phyloP scores from a whole-genome alignment of 2,113 vertebrate species.

The Lasiurus borealis region DNA sequence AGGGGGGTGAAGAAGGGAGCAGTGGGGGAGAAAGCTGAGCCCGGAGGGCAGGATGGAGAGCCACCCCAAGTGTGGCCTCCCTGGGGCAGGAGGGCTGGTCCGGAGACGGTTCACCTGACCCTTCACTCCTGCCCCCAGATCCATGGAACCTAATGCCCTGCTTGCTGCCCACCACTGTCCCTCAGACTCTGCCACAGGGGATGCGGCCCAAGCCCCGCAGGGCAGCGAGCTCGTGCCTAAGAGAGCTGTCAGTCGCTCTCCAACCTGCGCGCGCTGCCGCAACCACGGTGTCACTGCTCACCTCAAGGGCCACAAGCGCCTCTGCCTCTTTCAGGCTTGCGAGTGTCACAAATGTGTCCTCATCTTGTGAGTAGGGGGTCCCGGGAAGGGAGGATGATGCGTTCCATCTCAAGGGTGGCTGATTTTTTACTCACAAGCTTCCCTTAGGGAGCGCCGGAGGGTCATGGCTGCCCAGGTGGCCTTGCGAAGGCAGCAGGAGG shows the following conservation, averaged over 20 bases:
- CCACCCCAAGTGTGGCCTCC: not conserved
- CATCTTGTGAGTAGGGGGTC: conserved; percentile 79
- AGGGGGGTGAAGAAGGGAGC: no score
- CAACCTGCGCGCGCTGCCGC: conserved; percentile 84
- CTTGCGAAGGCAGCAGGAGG: conserved; percentile 82
- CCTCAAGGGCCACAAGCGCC: conserved; percentile 85
- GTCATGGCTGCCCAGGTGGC: conserved; percentile 85
- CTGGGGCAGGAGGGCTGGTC: not conserved
- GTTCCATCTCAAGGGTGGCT: not conserved
- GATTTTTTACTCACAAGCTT: not conserved
- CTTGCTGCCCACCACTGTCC: conserved; percentile 11
- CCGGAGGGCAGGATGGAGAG: not conserved
- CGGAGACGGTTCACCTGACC: not conserved
- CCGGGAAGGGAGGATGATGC: not conserved
- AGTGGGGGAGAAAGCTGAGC: not conserved
- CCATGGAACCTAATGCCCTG: conserved; percentile 70
- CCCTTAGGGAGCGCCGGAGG: conserved; percentile 79
- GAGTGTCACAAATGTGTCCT: conserved; percentile 85
- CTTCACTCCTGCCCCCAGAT: conserved; percentile 56
- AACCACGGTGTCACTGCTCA: conserved; percentile 80
- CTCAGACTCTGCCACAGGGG: conserved; percentile 36
- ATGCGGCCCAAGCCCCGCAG: conserved; percentile 1
- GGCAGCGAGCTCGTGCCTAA: conserved; percentile 31
- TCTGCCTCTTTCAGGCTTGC: conserved; percentile 83
- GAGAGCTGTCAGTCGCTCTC: conserved; percentile 75